phyloP scores from a whole-genome alignment of 1,140 invertebrate species.

The Drosophila erecta region DNA sequence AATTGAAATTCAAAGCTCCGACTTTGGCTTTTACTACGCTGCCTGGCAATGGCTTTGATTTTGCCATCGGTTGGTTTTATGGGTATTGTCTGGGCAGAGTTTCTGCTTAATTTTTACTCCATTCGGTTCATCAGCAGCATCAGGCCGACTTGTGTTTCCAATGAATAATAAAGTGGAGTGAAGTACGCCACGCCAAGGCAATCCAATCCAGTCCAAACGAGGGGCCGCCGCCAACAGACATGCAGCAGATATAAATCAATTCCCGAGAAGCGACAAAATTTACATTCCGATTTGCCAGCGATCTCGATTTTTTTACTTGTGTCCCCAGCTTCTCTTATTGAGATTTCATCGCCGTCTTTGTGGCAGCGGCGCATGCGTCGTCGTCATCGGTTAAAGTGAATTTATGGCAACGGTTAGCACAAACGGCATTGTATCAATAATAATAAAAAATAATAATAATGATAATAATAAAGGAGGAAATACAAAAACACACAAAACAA shows the following conservation, averaged over 20 bases:
- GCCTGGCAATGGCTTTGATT: slow-evolving; percentile 43
- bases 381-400: slow-evolving; percentile 34
- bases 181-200: slow-evolving; percentile 43
- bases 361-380: slow-evolving; percentile 69
- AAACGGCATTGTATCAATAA: slow-evolving; percentile 80
- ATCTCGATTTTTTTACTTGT: slow-evolving; percentile 36
- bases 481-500: slow-evolving; percentile 17
- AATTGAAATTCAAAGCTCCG: slow-evolving; percentile 77
- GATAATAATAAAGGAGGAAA: slow-evolving; percentile 26
- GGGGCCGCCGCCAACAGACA: slow-evolving; percentile 29
- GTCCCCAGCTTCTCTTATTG: slow-evolving; percentile 53
- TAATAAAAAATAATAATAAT: slow-evolving; percentile 63
- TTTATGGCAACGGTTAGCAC: slow-evolving; percentile 75
- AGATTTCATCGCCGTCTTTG: slow-evolving; percentile 79
- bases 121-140: slow-evolving; percentile 33
- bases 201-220: slow-evolving; percentile 4
- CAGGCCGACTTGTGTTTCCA: slow-evolving; percentile 65
- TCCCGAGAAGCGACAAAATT: slow-evolving; percentile 80
- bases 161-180: slow-evolving; percentile 79
- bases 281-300: slow-evolving; percentile 69
- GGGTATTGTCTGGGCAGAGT: slow-evolving; percentile 30
- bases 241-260: slow-evolving; percentile 76
- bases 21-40: slow-evolving; percentile 10
- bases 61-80: slow-evolving; percentile 72
- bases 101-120: slow-evolving; percentile 74